Conservation (phyloP, 2,888 invertebrate species). For the Drosophila lacicola region DNA sequence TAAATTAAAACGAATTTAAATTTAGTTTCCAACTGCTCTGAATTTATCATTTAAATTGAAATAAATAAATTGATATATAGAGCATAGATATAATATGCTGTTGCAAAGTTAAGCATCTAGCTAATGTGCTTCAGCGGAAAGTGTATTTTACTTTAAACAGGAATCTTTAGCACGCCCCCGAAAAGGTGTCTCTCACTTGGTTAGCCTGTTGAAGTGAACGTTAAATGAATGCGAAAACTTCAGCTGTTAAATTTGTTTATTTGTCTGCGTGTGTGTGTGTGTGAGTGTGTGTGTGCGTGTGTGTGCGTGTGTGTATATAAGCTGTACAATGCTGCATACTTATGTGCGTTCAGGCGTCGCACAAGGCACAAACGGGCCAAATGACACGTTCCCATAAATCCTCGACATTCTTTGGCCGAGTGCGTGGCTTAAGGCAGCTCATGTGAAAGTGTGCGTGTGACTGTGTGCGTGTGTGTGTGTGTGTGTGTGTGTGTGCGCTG, state of each 20-base stretch:
- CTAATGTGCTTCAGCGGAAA: conserved; percentile 4
- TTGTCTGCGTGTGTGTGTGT: conserved; percentile 28
- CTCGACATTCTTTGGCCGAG: conserved; percentile 71
- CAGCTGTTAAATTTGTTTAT: conserved; percentile 57
- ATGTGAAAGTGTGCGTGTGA: conserved; percentile 15
- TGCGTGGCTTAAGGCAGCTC: conserved; percentile 55
- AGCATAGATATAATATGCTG: neutral
- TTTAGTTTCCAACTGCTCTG: too few species aligned
- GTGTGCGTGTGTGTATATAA: neutral
- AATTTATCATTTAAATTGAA: too few species aligned
- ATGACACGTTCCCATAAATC: conserved; percentile 76
- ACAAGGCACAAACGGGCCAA: conserved; percentile 66
- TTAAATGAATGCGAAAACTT: conserved; percentile 38
- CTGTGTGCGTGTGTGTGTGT: conserved; percentile 4
- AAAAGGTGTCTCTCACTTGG: conserved; percentile 40
- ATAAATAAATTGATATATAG: neutral
- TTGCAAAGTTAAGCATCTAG: neutral
- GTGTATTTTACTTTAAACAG: neutral
- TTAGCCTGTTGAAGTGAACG: conserved; percentile 46
- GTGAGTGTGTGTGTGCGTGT: neutral
- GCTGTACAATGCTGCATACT: conserved; percentile 30
- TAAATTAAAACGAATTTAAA: too few species aligned
- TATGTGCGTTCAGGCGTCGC: conserved; percentile 26
- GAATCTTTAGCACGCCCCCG: conserved; percentile 18
- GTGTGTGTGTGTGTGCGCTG: conserved; percentile 33